phyloP scores from a whole-genome alignment of 2,888 invertebrate genomes.

The Petrolisthes manimaculis region DNA sequence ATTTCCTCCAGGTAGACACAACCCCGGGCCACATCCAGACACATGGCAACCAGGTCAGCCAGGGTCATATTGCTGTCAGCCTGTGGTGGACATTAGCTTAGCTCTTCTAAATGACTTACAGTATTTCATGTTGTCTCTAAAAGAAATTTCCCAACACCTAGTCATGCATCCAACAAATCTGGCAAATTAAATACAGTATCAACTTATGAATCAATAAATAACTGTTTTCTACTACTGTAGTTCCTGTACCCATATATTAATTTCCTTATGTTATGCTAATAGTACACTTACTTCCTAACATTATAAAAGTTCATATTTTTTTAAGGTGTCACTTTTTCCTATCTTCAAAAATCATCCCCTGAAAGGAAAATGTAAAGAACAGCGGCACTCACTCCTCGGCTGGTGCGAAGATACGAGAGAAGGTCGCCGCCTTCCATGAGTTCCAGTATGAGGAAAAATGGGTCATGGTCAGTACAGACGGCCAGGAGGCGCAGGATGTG shows the following conservation, averaged over 20 bases:
- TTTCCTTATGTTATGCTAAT: too few species aligned
- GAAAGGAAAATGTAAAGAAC: not conserved
- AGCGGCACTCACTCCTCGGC: slow-evolving; percentile 73
- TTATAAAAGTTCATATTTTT: too few species aligned
- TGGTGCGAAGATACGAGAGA: slow-evolving; percentile 87
- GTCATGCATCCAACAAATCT: too few species aligned
- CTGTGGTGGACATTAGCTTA: not conserved
- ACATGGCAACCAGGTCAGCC: slow-evolving; percentile 89
- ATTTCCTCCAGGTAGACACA: slow-evolving; percentile 96
- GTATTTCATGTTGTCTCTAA: too few species aligned
- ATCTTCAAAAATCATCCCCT: too few species aligned
- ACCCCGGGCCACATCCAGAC: slow-evolving; percentile 94
- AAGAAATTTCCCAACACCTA: too few species aligned
- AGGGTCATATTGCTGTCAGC: slow-evolving; percentile 75
- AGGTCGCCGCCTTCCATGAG: slow-evolving; percentile 98
- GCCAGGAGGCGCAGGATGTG: slow-evolving; percentile 94
- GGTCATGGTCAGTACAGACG: slow-evolving; percentile 93
- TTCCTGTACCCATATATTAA: too few species aligned
- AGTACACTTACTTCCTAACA: too few species aligned
- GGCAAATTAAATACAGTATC: too few species aligned
- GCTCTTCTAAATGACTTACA: not conserved
- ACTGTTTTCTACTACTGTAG: too few species aligned
- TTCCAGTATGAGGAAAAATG: slow-evolving; percentile 94
- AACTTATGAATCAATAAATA: too few species aligned
- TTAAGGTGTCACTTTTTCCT: too few species aligned